phyloP scores from a whole-genome alignment of 2,888 invertebrate species.

The Caenorhabditis sp. region DNA sequence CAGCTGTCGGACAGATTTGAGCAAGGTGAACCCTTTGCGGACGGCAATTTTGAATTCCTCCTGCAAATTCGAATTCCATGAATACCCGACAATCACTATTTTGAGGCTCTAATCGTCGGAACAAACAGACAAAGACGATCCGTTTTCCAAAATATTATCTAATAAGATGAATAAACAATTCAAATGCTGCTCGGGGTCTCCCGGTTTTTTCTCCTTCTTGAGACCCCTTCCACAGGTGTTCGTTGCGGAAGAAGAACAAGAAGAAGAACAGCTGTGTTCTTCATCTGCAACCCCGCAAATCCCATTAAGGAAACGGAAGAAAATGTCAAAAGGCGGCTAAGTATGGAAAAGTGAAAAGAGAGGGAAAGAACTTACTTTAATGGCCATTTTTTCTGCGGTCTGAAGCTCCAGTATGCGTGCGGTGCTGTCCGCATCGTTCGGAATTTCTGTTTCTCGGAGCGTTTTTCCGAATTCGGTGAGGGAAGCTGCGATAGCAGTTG shows the following conservation, averaged over 20 bases:
- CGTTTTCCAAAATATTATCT: constrained; percentile 8
- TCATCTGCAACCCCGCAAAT: constrained; percentile 8
- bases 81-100: neutral
- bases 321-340: constrained; percentile 19
- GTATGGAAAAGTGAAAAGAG: constrained; percentile 1
- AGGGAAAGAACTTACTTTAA: constrained; percentile 69
- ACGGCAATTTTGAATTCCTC: constrained; percentile 90
- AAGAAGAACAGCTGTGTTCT: constrained; percentile 16
- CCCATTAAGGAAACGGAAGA: constrained; percentile 22
- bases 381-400: constrained; percentile 81
- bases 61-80: constrained; percentile 79
- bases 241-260: too few relatives aligned
- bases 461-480: constrained; percentile 90
- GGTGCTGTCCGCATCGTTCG: constrained; percentile 92
- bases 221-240: constrained; percentile 3
- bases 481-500: constrained; percentile 90
- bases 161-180: constrained; percentile 32
- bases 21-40: constrained; percentile 89
- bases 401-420: constrained; percentile 90
- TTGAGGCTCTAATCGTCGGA: constrained; percentile 13
- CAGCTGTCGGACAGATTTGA: constrained; percentile 82
- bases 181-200: neutral
- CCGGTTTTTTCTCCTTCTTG: constrained; percentile 4
- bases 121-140: neutral
- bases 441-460: constrained; percentile 85